Evolutionary conservation across 2,113 vertebrate species (phyloP), one percentile per base, ranked within the genome.

Genomic region (Pygoscelis adeliae): DNA sequence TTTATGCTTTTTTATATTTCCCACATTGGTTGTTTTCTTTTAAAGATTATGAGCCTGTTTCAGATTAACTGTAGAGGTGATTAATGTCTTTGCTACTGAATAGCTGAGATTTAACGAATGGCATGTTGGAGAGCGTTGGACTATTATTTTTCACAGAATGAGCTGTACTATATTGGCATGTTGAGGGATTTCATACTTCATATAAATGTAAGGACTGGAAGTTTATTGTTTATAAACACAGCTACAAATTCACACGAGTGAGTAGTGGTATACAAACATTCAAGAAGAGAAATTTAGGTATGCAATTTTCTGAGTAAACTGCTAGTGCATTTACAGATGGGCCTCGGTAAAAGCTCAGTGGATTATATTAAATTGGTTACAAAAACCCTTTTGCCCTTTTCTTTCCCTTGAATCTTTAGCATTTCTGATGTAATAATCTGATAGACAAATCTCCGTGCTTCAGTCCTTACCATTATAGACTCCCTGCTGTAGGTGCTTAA

Each of bases 371-470:
- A 97, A 87, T 90, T 97, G 78, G 72, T 93, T 95, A 95, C 89
- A 93, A 95, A 97, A 93, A 93, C 65, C 72, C 62, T 97, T 96
- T 97, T 92, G 83, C 70, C 80, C 76, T 93, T 97, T 94, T 91
- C 74, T 98, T 97, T 74, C 61, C 82, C 95, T 97, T 72, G 16
- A 86, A 83, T 95, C 70, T 96, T 97, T 91, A 95, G 80, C 90
- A 97, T 98, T 98, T 97, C 93, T 97, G 95, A 97, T 3, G 25
- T 95, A 95, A 96, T 97, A 96, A 96, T 96, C 78, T 95, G 93
- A 95, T 69, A 96, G 96, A 96, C 66, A 97, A 96, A 94, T 96
- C 92, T 97, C 86, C 46, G 18, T 67, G 93, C 90, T 97, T 96
- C 65, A 89, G 92, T 91, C 69, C 87, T 97, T 96, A 90, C 95